Evolutionary conservation across 2,888 invertebrate species (phyloP), one percentile per base, ranked within the genome.

Genomic region (Drosophila neonasuta): DNA sequence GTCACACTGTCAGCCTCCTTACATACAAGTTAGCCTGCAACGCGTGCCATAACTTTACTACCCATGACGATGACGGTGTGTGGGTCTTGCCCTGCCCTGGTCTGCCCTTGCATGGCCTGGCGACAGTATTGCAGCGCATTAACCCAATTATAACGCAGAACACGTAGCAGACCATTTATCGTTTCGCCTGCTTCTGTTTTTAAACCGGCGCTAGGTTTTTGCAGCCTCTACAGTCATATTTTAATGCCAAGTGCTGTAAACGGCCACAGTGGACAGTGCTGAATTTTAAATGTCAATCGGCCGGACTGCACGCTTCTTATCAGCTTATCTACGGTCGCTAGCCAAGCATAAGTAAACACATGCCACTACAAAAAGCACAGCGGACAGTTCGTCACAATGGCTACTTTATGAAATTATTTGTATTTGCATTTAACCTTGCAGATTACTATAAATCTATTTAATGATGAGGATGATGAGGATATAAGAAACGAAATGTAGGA

Each of bases 261-360:
- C 72, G 65, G 45, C 63, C 62, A 58, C 65, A 24, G 24, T 62
- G 77, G 41, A 56, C 76, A 62, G 67, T 71, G 70, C 72, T 73
- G 74, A 82, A 84, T 82, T 82, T 79, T 71, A 81, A 86, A 84
- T 84, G 79, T 79, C 84, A 86, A 84, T 86, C 79, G 81, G 65
- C 51, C 56, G 52, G 62, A 54, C 58, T 50, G 51, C 48, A 30
- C 61, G 61, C 45, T 51, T 60, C 65, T 56, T 70, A 70, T 70
- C 77, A 70, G 77, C 78, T 75, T 68, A 80, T 84, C 75, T 79
- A 72, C 70, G 67, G 68, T 70, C 66, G 66, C 39, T 41, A 41
- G 39, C 65, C 69, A 67, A 68, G 77, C 79, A 81, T 81, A 84
- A 81, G 79, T 80, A 81, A 77, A 32, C 42, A 29, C 30, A 20